phyloP scores from a whole-genome alignment of 2,797 vertebrate genomes.

The Champsocephalus esox region DNA sequence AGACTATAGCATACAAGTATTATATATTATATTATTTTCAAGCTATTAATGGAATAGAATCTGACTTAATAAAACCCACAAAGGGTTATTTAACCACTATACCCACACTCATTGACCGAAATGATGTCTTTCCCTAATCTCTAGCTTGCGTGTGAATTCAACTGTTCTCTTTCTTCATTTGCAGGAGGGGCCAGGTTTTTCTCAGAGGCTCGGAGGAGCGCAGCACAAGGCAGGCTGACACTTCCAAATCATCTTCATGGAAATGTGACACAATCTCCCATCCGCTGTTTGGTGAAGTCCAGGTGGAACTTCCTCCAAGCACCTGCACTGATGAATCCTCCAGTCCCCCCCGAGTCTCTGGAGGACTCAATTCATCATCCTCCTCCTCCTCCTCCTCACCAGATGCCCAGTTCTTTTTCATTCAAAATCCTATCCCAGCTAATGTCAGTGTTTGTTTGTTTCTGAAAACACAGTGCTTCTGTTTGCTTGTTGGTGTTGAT shows the following conservation, averaged over 20 bases:
- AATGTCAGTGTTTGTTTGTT: constrained; percentile 12
- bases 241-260: constrained; percentile 42
- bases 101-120: background rate
- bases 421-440: constrained; percentile 23
- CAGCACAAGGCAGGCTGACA: constrained; percentile 30
- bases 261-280: constrained; percentile 17
- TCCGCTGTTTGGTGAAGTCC: constrained; percentile 27
- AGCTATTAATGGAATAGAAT: background rate
- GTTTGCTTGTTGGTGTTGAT: constrained; percentile 12
- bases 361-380: constrained; percentile 31
- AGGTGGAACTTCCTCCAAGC: constrained; percentile 29
- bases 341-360: constrained; percentile 14
- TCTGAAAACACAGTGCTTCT: constrained; percentile 5
- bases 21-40: background rate
- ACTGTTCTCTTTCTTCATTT: constrained; percentile 16
- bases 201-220: constrained; percentile 16
- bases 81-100: background rate
- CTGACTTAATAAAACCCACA: constrained; percentile 5
- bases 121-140: background rate
- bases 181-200: constrained; percentile 18
- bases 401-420: constrained; percentile 30
- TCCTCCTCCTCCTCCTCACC: constrained; percentile 21
- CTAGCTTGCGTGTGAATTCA: constrained; percentile 21
- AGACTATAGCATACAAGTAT: background rate
- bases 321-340: constrained; percentile 53